Evolutionary conservation across 1,140 invertebrate genomes (phyloP).

Genomic region (Pogonomyrmex californicus): DNA sequence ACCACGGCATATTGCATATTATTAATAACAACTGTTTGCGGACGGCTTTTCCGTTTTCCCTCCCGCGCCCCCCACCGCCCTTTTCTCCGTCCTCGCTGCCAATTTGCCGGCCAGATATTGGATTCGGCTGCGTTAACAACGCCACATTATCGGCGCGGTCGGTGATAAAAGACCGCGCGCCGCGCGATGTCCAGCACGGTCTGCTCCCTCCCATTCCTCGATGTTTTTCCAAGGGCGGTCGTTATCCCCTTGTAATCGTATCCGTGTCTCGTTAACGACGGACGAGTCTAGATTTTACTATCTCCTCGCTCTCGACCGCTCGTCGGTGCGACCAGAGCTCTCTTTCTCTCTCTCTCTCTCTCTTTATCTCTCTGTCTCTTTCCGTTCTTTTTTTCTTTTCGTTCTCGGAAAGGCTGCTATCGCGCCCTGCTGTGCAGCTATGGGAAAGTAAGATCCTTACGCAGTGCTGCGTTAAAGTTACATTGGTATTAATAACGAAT

Average conservation of each 20-base stretch:
- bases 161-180: slow-evolving; percentile 58
- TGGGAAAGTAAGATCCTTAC: slow-evolving; percentile 1
- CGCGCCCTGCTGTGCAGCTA: background rate
- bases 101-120: slow-evolving; percentile 59
- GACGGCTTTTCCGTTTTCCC: slow-evolving; percentile 54
- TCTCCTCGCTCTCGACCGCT: slow-evolving; percentile 17
- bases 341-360: background rate
- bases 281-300: slow-evolving; percentile 61
- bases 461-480: background rate
- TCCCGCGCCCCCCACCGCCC: background rate
- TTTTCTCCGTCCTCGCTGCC: slow-evolving; percentile 24
- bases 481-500: slow-evolving; percentile 36
- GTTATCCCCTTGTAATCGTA: slow-evolving; percentile 63
- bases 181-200: slow-evolving; percentile 26
- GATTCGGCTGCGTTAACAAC: slow-evolving; percentile 60
- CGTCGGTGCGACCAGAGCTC: background rate
- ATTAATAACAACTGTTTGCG: slow-evolving; percentile 73
- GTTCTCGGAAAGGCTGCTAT: slow-evolving; percentile 4
- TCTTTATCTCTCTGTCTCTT: background rate
- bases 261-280: slow-evolving; percentile 17
- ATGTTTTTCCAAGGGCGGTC: slow-evolving; percentile 63
- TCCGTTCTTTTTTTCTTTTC: background rate
- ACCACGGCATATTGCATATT: slow-evolving; percentile 53
- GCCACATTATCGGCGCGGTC: slow-evolving; percentile 50
- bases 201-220: background rate